Conservation (phyloP, 2,113 vertebrate species). For the Riparia riparia region DNA sequence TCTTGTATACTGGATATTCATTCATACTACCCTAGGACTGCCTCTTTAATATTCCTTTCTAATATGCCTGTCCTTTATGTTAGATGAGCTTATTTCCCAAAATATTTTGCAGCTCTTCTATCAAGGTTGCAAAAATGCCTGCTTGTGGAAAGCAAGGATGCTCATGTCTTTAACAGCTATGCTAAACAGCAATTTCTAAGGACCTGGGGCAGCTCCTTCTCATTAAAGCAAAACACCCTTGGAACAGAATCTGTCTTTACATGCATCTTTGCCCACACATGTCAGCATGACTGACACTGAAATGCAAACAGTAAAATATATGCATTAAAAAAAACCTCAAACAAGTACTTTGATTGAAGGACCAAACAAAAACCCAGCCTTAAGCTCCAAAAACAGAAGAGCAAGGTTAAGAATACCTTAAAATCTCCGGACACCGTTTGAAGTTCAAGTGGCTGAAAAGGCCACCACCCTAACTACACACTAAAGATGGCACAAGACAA, state of each 20-base stretch:
- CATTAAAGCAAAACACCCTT: background rate
- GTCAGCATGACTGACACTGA: background rate
- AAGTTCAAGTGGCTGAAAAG: background rate
- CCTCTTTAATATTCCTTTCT: background rate
- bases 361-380: background rate
- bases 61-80: background rate
- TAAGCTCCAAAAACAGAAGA: background rate
- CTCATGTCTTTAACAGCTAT: background rate
- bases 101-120: background rate
- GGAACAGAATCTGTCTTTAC: background rate
- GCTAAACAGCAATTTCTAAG: background rate
- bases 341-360: background rate
- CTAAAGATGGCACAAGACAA: rapidly evolving
- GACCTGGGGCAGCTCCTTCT: background rate
- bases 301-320: background rate
- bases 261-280: background rate
- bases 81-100: background rate
- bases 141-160: background rate
- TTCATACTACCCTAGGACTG: background rate
- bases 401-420: background rate
- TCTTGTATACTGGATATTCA: background rate
- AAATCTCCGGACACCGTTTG: background rate
- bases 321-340: background rate
- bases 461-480: background rate
- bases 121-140: background rate